A percentile compares a stretch with the other conserved stretches of the same genome.
phyloP scores from a whole-genome alignment of 2,888 invertebrate genomes.

The Anthophora plumipes region DNA sequence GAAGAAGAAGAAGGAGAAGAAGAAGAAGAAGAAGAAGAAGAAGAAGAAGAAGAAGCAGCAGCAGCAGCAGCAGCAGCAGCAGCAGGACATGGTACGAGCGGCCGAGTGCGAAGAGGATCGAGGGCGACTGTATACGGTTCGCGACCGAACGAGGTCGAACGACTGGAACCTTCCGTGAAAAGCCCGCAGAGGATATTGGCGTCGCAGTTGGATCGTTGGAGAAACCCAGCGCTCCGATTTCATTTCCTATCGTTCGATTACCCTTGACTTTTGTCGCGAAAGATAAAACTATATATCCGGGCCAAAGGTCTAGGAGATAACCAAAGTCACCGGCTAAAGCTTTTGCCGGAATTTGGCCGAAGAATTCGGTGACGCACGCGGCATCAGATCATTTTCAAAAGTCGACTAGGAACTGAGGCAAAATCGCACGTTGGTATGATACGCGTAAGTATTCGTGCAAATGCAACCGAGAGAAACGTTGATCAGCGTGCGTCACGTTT shows the following conservation, averaged over 20 bases:
- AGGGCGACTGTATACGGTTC: conserved; percentile 49
- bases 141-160: conserved; percentile 69
- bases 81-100: too few relatives aligned
- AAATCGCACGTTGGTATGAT: too few relatives aligned
- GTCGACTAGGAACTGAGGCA: too few relatives aligned
- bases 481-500: conserved; percentile 10
- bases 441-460: too few relatives aligned
- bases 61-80: too few relatives aligned
- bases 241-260: background rate
- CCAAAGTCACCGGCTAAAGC: too few relatives aligned
- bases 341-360: too few relatives aligned
- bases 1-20: conserved; percentile 24
- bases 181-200: conserved; percentile 29
- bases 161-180: conserved; percentile 71
- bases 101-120: conserved; percentile 33
- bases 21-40: too few relatives aligned
- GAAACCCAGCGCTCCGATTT: conserved; percentile 23
- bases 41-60: too few relatives aligned
- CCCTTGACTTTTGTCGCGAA: background rate
- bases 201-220: conserved; percentile 1
- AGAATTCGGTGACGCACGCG: too few relatives aligned
- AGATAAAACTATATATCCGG: background rate
- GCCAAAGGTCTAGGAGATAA: background rate
- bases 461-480: background rate
- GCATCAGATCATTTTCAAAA: too few relatives aligned